These are phyloP conservation scores for Synergus gifuensis DNA, from an alignment of 2,888 invertebrate species.

Conservation along the genomic window DNA sequence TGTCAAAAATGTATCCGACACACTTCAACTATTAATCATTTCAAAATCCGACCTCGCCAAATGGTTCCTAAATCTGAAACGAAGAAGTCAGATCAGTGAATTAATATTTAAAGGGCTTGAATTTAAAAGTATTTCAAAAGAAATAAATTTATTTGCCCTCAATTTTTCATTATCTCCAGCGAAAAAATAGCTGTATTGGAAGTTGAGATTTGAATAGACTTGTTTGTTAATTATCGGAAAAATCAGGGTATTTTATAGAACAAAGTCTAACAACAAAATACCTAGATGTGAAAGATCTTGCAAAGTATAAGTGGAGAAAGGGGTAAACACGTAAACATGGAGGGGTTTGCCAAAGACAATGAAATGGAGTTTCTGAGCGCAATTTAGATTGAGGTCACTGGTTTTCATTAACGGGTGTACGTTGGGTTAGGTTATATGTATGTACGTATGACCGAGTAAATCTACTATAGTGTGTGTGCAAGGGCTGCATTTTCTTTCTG, in stretches of 20 bases:
- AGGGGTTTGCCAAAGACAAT: slow-evolving; percentile 56
- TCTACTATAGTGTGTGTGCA: slow-evolving; percentile 4
- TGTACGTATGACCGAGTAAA: slow-evolving; percentile 12
- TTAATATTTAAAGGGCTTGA: too few relatives aligned
- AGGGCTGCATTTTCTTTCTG: slow-evolving; percentile 5
- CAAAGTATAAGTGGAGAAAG: background rate
- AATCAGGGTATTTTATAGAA: slow-evolving; percentile 9
- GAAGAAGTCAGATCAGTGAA: too few relatives aligned
- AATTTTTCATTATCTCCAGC: slow-evolving; percentile 45
- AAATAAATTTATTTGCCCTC: slow-evolving; percentile 14
- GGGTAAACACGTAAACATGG: slow-evolving; percentile 23
- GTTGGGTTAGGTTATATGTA: slow-evolving; percentile 5
- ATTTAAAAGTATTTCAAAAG: too few relatives aligned
- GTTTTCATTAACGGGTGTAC: slow-evolving; percentile 58
- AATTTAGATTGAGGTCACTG: slow-evolving; percentile 64
- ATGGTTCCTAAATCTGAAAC: too few relatives aligned
- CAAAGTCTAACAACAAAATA: slow-evolving; percentile 31
- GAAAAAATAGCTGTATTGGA: slow-evolving; percentile 15
- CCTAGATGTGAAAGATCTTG: slow-evolving; percentile 20
- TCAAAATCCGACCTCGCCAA: too few relatives aligned
- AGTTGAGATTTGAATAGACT: background rate
- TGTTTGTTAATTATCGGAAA: slow-evolving; percentile 17
- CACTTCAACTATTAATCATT: background rate
- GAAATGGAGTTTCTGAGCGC: slow-evolving; percentile 56
- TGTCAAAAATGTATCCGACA: slow-evolving; percentile 49